Conservation (phyloP, 2,888 invertebrate genomes). For the Caenorhabditis afra region DNA sequence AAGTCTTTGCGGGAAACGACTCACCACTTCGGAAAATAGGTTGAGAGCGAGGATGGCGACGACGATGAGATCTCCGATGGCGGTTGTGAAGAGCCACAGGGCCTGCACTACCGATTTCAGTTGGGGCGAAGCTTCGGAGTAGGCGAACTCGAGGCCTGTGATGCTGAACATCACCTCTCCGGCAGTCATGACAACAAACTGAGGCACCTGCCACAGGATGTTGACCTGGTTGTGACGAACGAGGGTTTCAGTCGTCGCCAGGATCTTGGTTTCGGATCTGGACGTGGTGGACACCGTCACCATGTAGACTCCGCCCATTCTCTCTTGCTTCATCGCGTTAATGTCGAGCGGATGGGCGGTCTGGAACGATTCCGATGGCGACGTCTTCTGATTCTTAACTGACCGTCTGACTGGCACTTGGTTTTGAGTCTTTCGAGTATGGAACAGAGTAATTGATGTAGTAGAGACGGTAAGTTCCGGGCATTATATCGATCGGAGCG, state of each 20-base stretch:
- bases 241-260: conserved; percentile 46
- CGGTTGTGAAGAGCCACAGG: conserved; percentile 91
- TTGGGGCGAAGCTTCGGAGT: conserved; percentile 86
- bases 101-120: conserved; percentile 96
- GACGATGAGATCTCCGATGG: conserved; percentile 93
- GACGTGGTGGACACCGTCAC: conserved; percentile 34
- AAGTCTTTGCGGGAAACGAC: conserved; percentile 9
- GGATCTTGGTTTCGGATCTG: conserved; percentile 7
- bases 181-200: conserved; percentile 82
- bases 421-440: conserved; percentile 12
- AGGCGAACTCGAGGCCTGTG: conserved; percentile 81
- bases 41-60: conserved; percentile 83
- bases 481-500: conserved; percentile 35
- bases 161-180: conserved; percentile 82
- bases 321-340: conserved; percentile 8
- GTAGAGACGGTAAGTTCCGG: conserved; percentile 49
- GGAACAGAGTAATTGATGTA: conserved; percentile 25
- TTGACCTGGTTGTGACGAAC: conserved; percentile 64
- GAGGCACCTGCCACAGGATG: conserved; percentile 80
- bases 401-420: conserved; percentile 25
- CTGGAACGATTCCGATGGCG: background rate
- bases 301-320: conserved; percentile 60
- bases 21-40: conserved; percentile 63
- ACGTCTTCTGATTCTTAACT: background rate
- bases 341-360: conserved; percentile 5